Evolutionary conservation across 1,140 invertebrate species (phyloP), one percentile per base, ranked within the genome.

Genomic region (Spodoptera litura): DNA sequence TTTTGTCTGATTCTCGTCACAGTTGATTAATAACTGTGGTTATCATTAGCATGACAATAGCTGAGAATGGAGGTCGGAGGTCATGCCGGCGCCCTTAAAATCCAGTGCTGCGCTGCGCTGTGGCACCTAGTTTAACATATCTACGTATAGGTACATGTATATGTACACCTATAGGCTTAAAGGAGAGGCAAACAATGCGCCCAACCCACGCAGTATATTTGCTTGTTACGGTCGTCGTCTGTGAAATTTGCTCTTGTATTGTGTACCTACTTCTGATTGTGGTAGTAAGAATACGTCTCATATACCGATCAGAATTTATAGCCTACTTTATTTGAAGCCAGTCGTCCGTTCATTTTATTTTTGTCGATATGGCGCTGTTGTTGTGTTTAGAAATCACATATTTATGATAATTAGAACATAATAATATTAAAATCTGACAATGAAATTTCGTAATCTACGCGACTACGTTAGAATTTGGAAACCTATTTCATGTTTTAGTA

Each of bases 81-180:
- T 93, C 87, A 85, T 78, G 85, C 83, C 77, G 80, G 81, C 88
- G 88, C 87, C 88, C 87, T 89, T 87, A 91, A 85, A 89, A 90
- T 85, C 78, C 83, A 85, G 55, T 81, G 71, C 83, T 75, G 76
- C 59, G 59, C 83, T 83, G 58, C 80, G 71, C 83, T 75, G 76
- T 56, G 56, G 76, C 73, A 81, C 78, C 61, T 72, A 82, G 66
- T 56, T 78, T 87, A 77, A 78, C 82, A 78, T 87, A 86, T 44
- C 1, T 83, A 77, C 78, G 62, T 74, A 79, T 20, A 20, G 20
- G 20, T 15, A 20, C 66, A 68, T n/a, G 13, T 25, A 31, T 25
- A 31, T 20, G 35, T 56, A 13, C 38, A 6, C 1, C 6, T 66
- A 20, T 68, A 35, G 44, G 51, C 51, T 76, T 52, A 77, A 81